Evolutionary conservation across 2,888 invertebrate species (phyloP).

Genomic region (Strigamia transsilvanica): DNA sequence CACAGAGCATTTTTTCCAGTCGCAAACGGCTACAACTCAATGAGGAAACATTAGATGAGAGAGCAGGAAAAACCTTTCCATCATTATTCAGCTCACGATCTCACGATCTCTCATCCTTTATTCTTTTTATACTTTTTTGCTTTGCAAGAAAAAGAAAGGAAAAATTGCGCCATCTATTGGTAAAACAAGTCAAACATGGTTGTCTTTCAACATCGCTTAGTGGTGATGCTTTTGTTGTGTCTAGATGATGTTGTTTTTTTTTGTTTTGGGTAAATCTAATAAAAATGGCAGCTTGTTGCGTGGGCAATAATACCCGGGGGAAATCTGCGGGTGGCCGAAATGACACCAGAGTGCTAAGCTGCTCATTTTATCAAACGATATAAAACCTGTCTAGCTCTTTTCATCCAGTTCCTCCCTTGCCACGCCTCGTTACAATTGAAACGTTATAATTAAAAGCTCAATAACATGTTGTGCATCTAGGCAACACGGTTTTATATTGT

Average conservation of each 20-base stretch:
- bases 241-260: background rate
- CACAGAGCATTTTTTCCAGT: background rate
- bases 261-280: background rate
- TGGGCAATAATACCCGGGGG: constrained; percentile 3
- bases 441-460: constrained; percentile 1
- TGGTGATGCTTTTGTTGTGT: too few species aligned
- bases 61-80: background rate
- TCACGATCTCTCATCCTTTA: background rate
- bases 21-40: background rate
- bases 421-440: background rate
- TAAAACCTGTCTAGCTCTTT: background rate
- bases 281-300: constrained; percentile 30
- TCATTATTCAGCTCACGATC: background rate
- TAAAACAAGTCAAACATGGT: background rate
- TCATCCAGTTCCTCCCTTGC: background rate
- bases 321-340: constrained; percentile 5
- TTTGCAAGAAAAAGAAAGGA: background rate
- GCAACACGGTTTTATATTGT: background rate
- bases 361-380: constrained; percentile 15
- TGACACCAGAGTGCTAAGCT: background rate
- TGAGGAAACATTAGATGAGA: constrained; percentile 6
- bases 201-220: too few species aligned
- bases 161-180: background rate
- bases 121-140: too few species aligned
- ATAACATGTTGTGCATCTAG: too few species aligned